Evolutionary conservation across 2,797 vertebrate genomes (phyloP).

Genomic region (Callimico goeldii): DNA sequence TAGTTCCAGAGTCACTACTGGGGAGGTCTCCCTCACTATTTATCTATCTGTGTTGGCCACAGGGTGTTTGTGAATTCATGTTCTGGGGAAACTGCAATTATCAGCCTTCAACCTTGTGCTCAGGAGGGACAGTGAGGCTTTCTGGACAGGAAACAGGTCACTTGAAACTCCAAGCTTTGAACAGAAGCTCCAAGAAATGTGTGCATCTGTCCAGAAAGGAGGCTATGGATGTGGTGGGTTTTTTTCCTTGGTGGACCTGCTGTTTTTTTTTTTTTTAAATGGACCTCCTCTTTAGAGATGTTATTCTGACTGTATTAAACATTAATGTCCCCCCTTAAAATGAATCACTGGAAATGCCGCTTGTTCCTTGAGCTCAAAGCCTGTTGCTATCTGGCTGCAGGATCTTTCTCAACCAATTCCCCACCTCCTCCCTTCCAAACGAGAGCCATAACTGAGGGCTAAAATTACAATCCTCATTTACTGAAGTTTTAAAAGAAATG

Average conservation of each 20-base stretch:
- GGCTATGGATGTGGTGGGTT: not conserved
- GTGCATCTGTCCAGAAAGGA: not conserved
- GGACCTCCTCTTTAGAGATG: constrained; percentile 37
- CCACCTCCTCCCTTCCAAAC: not conserved
- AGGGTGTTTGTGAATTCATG: constrained; percentile 17
- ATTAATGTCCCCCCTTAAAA: constrained; percentile 60
- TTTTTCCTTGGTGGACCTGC: not conserved
- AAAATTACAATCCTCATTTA: not conserved
- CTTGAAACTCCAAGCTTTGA: not conserved
- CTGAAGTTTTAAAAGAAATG: constrained; percentile 24
- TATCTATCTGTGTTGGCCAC: constrained; percentile 66
- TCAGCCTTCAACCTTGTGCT: constrained; percentile 14
- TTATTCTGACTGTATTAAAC: constrained; percentile 40
- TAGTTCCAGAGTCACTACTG: constrained; percentile 79
- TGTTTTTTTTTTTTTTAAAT: not conserved
- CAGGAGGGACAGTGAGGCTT: not conserved
- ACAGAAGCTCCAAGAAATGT: not conserved
- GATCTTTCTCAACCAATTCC: not conserved
- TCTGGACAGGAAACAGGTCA: not conserved
- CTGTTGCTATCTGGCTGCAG: not conserved
- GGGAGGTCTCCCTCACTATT: constrained; percentile 65
- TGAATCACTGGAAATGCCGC: constrained; percentile 1
- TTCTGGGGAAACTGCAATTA: constrained; percentile 39
- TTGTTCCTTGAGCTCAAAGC: not conserved
- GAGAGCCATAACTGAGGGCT: not conserved